phyloP scores from a whole-genome alignment of 1,140 invertebrate species.

The Zaprionus nigranus region DNA sequence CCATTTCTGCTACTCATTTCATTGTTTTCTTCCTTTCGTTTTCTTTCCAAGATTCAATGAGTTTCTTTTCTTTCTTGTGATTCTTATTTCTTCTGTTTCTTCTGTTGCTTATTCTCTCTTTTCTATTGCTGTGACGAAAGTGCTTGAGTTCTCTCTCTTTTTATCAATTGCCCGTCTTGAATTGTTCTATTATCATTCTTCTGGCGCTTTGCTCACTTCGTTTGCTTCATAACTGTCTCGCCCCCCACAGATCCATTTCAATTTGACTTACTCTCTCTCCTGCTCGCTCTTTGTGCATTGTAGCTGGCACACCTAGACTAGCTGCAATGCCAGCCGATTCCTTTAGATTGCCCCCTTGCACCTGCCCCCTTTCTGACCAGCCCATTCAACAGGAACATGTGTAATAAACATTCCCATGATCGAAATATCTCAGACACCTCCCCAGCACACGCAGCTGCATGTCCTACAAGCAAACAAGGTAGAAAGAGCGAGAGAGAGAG shows the following conservation, averaged over 20 bases:
- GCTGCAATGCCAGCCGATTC: slow-evolving; percentile 2
- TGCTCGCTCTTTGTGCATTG: background rate
- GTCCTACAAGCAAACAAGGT: slow-evolving; percentile 14
- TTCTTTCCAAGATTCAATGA: background rate
- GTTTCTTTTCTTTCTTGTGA: too few species aligned
- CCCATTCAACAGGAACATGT: slow-evolving; percentile 30
- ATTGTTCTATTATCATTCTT: background rate
- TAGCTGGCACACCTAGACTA: slow-evolving; percentile 34
- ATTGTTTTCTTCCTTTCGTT: background rate
- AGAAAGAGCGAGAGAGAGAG: background rate
- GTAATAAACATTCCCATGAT: slow-evolving; percentile 49
- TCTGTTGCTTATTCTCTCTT: too few species aligned
- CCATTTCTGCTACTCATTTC: background rate
- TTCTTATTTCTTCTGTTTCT: too few species aligned
- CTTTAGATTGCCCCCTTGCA: background rate
- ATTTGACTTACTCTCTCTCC: background rate
- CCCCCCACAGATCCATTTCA: slow-evolving; percentile 20
- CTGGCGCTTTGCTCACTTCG: slow-evolving; percentile 3
- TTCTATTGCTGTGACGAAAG: too few species aligned
- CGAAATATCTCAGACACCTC: slow-evolving; percentile 41
- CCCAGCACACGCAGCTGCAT: slow-evolving; percentile 40
- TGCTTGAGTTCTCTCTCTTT: background rate
- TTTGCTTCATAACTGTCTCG: slow-evolving; percentile 35
- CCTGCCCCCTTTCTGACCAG: background rate
- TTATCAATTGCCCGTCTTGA: background rate